Conservation (phyloP, 2,113 vertebrate genomes). For the Diphyllodes magnificus region DNA sequence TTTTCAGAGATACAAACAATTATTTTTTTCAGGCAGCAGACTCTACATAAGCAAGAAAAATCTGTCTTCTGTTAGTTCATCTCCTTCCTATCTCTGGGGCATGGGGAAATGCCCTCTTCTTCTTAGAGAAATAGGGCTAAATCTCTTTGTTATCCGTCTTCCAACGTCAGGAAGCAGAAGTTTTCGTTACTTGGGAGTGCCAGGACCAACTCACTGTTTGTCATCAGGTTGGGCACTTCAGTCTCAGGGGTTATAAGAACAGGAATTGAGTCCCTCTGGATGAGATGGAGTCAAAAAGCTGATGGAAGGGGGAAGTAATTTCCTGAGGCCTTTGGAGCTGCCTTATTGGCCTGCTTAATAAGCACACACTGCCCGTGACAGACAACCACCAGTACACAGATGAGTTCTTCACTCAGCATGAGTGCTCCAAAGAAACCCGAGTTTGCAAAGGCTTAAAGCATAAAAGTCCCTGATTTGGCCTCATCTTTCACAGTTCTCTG, state of each 20-base stretch:
- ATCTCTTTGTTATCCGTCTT: not conserved
- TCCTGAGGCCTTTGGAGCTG: not conserved
- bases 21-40: not conserved
- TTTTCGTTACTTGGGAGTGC: not conserved
- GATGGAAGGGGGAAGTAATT: not conserved
- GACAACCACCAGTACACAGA: rapidly evolving
- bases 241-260: not conserved
- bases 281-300: not conserved
- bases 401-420: not conserved
- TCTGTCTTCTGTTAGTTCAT: not conserved
- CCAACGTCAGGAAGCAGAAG: not conserved
- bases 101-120: not conserved
- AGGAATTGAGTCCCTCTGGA: not conserved
- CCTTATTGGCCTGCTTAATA: not conserved
- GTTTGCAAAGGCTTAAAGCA: not conserved
- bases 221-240: not conserved
- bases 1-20: not conserved
- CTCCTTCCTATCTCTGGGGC: not conserved
- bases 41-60: not conserved
- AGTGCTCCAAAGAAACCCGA: not conserved
- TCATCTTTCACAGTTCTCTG: not conserved
- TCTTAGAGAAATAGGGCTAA: not conserved
- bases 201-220: not conserved
- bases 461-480: not conserved
- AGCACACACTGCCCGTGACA: not conserved